Conservation (phyloP, 2,797 vertebrate genomes). For the Artibeus jamaicensis region DNA sequence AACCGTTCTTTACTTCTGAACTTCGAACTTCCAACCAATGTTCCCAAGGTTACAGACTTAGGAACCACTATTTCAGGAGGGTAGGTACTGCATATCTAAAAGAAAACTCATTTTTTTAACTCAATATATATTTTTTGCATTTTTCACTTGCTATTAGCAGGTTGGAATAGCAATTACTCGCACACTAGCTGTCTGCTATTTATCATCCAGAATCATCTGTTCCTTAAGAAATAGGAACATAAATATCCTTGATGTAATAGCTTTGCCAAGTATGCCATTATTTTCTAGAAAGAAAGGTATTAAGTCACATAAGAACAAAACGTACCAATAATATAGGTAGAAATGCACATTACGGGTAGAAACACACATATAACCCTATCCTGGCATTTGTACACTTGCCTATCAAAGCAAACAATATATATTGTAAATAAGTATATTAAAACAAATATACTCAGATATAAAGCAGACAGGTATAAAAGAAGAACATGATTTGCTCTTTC, state of each 20-base stretch:
- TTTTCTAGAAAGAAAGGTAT: constrained; percentile 24
- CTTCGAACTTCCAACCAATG: constrained; percentile 85
- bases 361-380: neutral
- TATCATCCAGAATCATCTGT: neutral
- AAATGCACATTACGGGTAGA: neutral
- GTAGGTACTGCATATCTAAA: constrained; percentile 86
- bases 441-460: neutral
- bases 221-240: neutral
- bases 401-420: neutral
- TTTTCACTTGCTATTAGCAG: constrained; percentile 21
- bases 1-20: constrained; percentile 88
- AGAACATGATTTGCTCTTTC: neutral
- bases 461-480: neutral
- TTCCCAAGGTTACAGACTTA: constrained; percentile 80
- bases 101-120: neutral
- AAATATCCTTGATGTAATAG: neutral
- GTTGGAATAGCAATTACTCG: neutral
- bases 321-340: neutral
- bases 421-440: neutral
- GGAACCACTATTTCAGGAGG: constrained; percentile 85
- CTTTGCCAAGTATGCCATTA: neutral
- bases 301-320: constrained; percentile 1
- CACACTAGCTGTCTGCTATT: neutral
- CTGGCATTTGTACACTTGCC: neutral
- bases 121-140: neutral